Evolutionary conservation across 2,888 invertebrate species (phyloP), one percentile per base, ranked within the genome.

Genomic region (Timema cristinae): DNA sequence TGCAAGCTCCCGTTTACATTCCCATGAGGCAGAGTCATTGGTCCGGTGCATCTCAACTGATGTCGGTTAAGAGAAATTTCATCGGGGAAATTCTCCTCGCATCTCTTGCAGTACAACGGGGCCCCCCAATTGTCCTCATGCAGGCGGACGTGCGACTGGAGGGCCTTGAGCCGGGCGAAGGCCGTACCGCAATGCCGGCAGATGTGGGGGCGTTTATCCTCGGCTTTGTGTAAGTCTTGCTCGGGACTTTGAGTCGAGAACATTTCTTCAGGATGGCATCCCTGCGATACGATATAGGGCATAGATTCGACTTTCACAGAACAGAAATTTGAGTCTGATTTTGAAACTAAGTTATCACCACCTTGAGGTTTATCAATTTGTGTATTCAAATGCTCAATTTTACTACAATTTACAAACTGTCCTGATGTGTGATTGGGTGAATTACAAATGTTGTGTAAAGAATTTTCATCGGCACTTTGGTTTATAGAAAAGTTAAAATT

Each of bases 111-210:
- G 78, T 93, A 93, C 76, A 90, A 87, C 0, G 93, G 91, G 13
- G 91, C 91, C 78, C 93, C 92, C 32, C 90, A 91, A 13, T 90
- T 91, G 81, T 93, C 71, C 61, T 63, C 68, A 48, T 71, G 93
- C 52, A 92, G 86, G 82, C 92, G 82, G 0, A 90, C 84, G 79
- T 94, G 93, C 0, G 93, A 92, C 71, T 90, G 88, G 50, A 93
- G 82, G 0, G 93, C 93, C 79, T 93, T 94, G 79, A 93, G 92
- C 68, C 93, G 84, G 0, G 93, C 92, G 82, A 93, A 92, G 7
- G 90, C 90, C 72, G 93, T 86, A 0, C 86, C 92, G 79, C 91
- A 91, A 76, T 88, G 87, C 76, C 90, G 90, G 77, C 94, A 94
- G 0, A 93, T 93, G 79, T 93, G 93, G 0, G 93, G 93, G 73